phyloP scores from a whole-genome alignment of 2,113 vertebrate genomes.

The Cynoglossus semilaevis region DNA sequence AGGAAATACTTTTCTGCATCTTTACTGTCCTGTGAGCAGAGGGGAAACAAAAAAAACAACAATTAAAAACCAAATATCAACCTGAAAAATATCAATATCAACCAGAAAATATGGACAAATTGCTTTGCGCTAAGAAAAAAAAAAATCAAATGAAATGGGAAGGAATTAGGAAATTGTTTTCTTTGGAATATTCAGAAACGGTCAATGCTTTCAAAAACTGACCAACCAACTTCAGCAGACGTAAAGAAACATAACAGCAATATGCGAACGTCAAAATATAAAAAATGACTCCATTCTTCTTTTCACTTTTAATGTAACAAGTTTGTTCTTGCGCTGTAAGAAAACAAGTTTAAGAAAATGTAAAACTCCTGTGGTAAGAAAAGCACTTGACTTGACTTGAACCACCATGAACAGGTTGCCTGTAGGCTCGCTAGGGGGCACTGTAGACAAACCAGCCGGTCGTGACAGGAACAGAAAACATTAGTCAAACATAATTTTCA shows the following conservation, averaged over 20 bases:
- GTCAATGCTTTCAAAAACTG: too few species aligned
- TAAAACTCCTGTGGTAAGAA: too few species aligned
- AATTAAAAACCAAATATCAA: neutral
- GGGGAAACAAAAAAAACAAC: neutral
- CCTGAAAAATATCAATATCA: too few species aligned
- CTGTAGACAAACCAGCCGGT: constrained; percentile 24
- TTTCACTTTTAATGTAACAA: too few species aligned
- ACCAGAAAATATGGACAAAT: too few species aligned
- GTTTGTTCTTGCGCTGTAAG: too few species aligned
- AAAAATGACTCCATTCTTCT: too few species aligned
- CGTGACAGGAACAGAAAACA: neutral
- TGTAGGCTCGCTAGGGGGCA: constrained; percentile 56
- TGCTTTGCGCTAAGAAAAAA: too few species aligned
- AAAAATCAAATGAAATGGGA: too few species aligned
- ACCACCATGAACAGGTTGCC: constrained; percentile 3
- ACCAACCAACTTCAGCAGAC: neutral
- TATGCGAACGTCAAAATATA: too few species aligned
- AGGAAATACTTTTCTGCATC: constrained; percentile 70
- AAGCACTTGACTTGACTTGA: neutral
- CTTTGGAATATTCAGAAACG: neutral
- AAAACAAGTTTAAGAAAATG: too few species aligned
- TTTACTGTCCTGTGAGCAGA: constrained; percentile 62
- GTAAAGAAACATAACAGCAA: neutral
- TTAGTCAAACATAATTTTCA: neutral
- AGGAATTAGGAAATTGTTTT: too few species aligned